These are phyloP conservation scores for Nasonia longicornis DNA, from an alignment of 1,140 invertebrate species.

Conservation along the genomic window DNA sequence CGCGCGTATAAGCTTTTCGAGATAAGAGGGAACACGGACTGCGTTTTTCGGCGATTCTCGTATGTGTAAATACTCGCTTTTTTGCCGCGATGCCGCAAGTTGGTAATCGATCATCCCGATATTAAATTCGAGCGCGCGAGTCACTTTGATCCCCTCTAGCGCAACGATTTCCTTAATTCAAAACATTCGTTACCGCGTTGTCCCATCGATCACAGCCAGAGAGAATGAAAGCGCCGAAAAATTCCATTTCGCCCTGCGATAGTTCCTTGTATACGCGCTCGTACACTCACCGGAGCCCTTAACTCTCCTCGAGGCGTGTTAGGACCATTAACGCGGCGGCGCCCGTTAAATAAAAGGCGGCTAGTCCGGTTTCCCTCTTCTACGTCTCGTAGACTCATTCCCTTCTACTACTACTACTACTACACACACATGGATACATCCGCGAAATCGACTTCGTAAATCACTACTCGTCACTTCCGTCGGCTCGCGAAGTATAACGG, in stretches of 20 bases:
- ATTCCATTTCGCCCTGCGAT: not conserved
- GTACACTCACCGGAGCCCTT: constrained; percentile 3
- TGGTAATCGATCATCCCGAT: not conserved
- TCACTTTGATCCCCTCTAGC: not conserved
- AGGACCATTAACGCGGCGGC: constrained; percentile 40
- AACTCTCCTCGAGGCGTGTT: constrained; percentile 39
- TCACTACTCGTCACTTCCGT: constrained; percentile 47
- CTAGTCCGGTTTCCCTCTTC: constrained; percentile 29
- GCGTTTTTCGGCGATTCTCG: not conserved
- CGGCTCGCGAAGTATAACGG: constrained; percentile 42
- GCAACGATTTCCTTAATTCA: not conserved
- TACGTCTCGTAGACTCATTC: not conserved
- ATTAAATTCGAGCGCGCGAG: not conserved
- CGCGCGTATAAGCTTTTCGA: not conserved
- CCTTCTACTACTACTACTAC: not conserved
- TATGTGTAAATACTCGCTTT: not conserved
- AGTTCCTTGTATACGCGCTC: not conserved
- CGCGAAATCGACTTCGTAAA: constrained; percentile 49
- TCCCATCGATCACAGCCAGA: not conserved
- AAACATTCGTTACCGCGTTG: not conserved
- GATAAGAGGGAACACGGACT: not conserved
- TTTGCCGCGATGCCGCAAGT: not conserved
- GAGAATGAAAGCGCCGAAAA: not conserved
- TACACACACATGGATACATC: not conserved
- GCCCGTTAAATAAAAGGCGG: constrained; percentile 42